Evolutionary conservation across 1,140 invertebrate species (phyloP).

Genomic region (Andricus grossulariae): DNA sequence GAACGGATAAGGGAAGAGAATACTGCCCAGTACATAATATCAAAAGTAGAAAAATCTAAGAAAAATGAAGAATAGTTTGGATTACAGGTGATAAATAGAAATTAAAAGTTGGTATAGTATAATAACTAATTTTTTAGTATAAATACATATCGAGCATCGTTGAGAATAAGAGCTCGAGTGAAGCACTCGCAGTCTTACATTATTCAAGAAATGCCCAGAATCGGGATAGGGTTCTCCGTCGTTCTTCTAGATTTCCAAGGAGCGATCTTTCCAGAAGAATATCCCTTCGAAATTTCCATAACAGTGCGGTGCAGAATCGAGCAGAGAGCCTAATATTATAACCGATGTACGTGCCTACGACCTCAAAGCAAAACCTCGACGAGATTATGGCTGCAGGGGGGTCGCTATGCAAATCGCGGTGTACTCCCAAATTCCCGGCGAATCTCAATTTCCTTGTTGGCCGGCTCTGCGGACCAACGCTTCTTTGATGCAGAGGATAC

Average conservation of each 20-base stretch:
- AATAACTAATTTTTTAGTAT: not conserved
- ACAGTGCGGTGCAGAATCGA: slow-evolving; percentile 46
- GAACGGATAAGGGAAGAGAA: too few species aligned
- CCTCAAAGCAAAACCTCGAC: slow-evolving; percentile 57
- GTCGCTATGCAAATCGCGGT: slow-evolving; percentile 55
- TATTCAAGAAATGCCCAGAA: slow-evolving; percentile 14
- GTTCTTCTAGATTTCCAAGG: slow-evolving; percentile 35
- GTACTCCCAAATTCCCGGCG: slow-evolving; percentile 51
- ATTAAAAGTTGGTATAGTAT: too few species aligned
- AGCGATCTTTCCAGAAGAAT: slow-evolving; percentile 54
- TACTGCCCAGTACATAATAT: too few species aligned
- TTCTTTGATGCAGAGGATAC: slow-evolving; percentile 49
- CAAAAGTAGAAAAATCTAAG: too few species aligned
- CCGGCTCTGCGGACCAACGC: slow-evolving; percentile 40
- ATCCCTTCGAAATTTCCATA: slow-evolving; percentile 58
- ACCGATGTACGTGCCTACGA: slow-evolving; percentile 50
- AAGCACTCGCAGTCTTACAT: not conserved
- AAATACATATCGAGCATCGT: not conserved
- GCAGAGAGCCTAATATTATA: slow-evolving; percentile 56
- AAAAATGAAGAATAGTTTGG: too few species aligned
- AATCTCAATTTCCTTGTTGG: slow-evolving; percentile 59
- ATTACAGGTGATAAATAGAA: too few species aligned
- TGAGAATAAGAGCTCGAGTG: not conserved
- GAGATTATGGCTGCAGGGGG: slow-evolving; percentile 49
- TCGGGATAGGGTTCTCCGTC: slow-evolving; percentile 1